These are phyloP conservation scores for Psophia crepitans DNA, from an alignment of 2,113 vertebrate species.

Conservation along the genomic window DNA sequence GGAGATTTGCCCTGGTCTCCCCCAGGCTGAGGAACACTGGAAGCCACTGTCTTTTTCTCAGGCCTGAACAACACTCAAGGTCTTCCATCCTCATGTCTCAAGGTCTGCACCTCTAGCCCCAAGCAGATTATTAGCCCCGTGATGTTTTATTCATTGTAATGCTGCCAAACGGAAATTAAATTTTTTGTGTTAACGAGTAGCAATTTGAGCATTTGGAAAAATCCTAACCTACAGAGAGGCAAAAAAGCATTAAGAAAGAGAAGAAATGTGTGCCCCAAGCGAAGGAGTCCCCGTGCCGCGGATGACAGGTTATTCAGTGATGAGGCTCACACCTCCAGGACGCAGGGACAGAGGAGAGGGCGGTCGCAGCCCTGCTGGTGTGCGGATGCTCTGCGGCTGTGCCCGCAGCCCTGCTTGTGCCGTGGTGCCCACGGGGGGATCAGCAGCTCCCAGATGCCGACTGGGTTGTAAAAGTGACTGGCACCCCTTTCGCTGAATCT, in stretches of 20 bases:
- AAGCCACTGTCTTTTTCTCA: neutral
- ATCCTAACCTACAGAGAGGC: neutral
- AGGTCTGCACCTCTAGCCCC: neutral
- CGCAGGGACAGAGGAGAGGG: neutral
- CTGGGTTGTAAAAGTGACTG: neutral
- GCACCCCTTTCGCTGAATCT: neutral
- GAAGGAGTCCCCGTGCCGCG: accelerated
- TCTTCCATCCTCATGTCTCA: neutral
- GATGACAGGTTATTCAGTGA: neutral
- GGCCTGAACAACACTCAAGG: neutral
- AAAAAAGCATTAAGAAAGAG: neutral
- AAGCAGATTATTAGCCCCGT: neutral
- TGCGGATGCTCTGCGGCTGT: neutral
- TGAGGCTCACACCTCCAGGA: neutral
- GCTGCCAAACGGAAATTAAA: slow-evolving; percentile 32
- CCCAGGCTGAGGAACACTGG: neutral
- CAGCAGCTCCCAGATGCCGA: accelerated
- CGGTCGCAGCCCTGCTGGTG: neutral
- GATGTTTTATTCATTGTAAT: slow-evolving; percentile 56
- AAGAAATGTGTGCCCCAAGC: accelerated
- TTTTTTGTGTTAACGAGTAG: neutral
- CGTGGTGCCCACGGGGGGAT: accelerated
- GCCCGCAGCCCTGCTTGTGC: neutral
- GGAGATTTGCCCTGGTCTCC: neutral
- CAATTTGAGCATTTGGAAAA: neutral